phyloP scores from a whole-genome alignment of 2,888 invertebrate species.

The Tenthredo notha region DNA sequence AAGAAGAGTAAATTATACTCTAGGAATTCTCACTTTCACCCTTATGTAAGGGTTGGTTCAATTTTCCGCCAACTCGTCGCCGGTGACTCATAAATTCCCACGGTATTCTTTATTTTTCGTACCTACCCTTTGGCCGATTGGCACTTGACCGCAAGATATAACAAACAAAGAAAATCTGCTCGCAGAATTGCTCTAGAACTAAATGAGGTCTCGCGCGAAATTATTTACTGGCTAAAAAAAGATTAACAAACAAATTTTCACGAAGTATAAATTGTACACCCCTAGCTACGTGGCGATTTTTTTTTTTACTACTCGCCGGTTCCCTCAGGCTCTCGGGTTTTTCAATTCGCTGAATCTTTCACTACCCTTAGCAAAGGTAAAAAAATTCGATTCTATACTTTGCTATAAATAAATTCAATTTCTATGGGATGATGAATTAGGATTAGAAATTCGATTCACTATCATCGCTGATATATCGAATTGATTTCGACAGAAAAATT shows the following conservation, averaged over 20 bases:
- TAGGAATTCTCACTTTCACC: neutral
- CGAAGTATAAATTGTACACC: neutral
- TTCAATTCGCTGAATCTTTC: neutral
- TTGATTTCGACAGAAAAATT: too few relatives aligned
- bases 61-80: constrained; percentile 34
- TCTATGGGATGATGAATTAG: neutral
- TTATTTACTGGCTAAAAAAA: neutral
- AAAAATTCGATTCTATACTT: neutral
- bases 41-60: neutral
- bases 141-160: constrained; percentile 21
- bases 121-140: neutral
- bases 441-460: neutral
- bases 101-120: neutral
- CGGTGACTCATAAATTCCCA: constrained; percentile 30
- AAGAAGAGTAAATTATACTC: neutral
- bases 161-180: neutral
- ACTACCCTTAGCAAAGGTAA: neutral
- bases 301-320: neutral
- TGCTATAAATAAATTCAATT: neutral
- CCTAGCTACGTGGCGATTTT: neutral
- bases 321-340: neutral
- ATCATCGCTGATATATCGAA: neutral
- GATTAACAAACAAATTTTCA: neutral
- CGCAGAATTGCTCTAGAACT: neutral
- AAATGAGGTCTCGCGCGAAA: too few relatives aligned